Conservation (phyloP, 2,888 invertebrate genomes). For the Agonopterix heracliana region DNA sequence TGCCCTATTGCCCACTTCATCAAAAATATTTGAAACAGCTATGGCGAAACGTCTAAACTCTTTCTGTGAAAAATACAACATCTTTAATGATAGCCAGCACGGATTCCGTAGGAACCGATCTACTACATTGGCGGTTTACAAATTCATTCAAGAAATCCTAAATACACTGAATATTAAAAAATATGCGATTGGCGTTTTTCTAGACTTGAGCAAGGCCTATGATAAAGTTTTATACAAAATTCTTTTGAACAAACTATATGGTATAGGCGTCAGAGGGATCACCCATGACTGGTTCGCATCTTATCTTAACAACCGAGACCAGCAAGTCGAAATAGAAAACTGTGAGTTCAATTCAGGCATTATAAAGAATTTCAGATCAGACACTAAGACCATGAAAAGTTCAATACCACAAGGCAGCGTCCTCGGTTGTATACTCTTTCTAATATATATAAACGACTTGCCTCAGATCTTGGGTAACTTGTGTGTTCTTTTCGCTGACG, state of each 20-base stretch:
- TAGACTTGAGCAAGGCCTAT: constrained; percentile 14
- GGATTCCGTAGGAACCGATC: constrained; percentile 10
- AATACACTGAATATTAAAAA: constrained; percentile 5
- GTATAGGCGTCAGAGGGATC: constrained; percentile 11
- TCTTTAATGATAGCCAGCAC: constrained; percentile 6
- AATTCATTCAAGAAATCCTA: constrained; percentile 4
- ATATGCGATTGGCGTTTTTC: constrained; percentile 6
- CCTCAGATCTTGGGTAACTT: not conserved
- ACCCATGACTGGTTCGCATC: constrained; percentile 12
- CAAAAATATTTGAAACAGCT: constrained; percentile 12
- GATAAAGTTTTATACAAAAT: not conserved
- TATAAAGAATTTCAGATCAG: not conserved
- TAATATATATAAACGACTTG: too few species aligned
- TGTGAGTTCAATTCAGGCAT: not conserved
- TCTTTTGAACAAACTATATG: not conserved
- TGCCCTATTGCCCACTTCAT: constrained; percentile 3
- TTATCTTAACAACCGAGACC: constrained; percentile 10
- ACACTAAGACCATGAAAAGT: not conserved
- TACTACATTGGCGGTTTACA: constrained; percentile 2
- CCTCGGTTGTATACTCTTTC: too few species aligned
- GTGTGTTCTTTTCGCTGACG: not conserved
- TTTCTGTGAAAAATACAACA: constrained; percentile 10
- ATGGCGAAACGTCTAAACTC: constrained; percentile 5
- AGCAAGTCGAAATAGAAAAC: constrained; percentile 11
- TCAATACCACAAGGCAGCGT: too few species aligned